Percentiles rank a stretch among this genome's conserved stretches.
These are phyloP conservation scores for Diloba caeruleocephala DNA, from an alignment of 2,888 invertebrate species.

Conservation along the genomic window DNA sequence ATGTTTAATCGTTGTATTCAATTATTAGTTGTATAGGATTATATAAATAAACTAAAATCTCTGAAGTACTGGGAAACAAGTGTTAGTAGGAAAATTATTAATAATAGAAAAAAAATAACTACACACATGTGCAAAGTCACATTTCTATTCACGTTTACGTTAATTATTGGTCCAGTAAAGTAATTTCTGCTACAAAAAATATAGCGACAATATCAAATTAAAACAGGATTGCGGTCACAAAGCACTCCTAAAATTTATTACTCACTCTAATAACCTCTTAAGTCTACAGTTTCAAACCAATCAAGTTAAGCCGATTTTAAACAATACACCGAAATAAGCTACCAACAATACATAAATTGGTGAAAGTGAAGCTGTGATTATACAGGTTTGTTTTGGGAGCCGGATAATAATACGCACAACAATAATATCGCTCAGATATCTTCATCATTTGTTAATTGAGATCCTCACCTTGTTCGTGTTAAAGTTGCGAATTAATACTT, in stretches of 20 bases:
- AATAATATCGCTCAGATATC: constrained; percentile 46
- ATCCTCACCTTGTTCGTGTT: constrained; percentile 28
- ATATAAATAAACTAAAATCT: no score
- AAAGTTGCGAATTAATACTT: constrained; percentile 18
- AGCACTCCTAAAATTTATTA: constrained; percentile 10
- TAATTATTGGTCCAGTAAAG: no score
- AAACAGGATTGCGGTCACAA: constrained; percentile 2
- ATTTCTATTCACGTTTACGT: no score
- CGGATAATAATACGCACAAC: constrained; percentile 52
- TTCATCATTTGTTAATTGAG: constrained; percentile 46
- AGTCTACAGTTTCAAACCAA: constrained; percentile 42
- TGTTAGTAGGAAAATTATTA: no score
- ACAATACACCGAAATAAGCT: constrained; percentile 43
- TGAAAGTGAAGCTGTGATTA: constrained; percentile 46
- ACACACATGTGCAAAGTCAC: no score
- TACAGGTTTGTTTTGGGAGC: constrained; percentile 42
- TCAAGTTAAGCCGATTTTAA: constrained; percentile 49
- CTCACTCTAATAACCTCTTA: constrained; percentile 26
- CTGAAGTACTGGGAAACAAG: no score
- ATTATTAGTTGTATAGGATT: no score
- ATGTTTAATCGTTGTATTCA: no score
- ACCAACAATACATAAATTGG: constrained; percentile 45
- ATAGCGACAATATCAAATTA: not conserved
- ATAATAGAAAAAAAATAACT: no score
- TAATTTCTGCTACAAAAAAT: not conserved